Conservation (phyloP, 2,888 invertebrate genomes). For the Drosophila affinis region DNA sequence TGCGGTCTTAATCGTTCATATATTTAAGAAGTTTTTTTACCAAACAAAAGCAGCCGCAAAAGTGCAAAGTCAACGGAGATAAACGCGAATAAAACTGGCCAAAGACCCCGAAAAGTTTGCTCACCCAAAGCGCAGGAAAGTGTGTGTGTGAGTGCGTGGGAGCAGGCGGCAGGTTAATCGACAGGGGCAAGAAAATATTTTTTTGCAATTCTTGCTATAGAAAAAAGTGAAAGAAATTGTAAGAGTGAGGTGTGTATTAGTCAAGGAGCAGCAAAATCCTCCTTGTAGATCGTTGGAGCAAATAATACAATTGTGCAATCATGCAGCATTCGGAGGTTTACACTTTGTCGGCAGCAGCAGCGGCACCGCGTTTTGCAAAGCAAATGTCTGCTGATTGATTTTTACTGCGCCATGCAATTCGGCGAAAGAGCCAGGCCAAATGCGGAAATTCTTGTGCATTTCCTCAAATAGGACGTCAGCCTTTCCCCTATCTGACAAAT, state of each 20-base stretch:
- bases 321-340: conserved; percentile 23
- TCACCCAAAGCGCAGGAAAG: conserved; percentile 30
- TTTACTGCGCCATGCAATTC: conserved; percentile 48
- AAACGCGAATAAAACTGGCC: conserved; percentile 18
- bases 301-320: conserved; percentile 64
- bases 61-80: conserved; percentile 31
- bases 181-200: conserved; percentile 41
- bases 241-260: conserved; percentile 64
- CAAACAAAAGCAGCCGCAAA: conserved; percentile 5
- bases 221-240: conserved; percentile 41
- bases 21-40: conserved; percentile 25
- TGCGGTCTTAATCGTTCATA: conserved; percentile 11
- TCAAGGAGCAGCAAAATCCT: conserved; percentile 36
- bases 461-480: background rate
- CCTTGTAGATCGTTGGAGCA: conserved; percentile 12
- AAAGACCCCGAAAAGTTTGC: conserved; percentile 46
- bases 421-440: background rate
- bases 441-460: background rate
- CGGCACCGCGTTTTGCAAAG: conserved; percentile 70
- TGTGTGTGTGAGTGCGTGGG: conserved; percentile 45
- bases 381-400: conserved; percentile 77
- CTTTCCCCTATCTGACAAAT: background rate
- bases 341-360: conserved; percentile 24
- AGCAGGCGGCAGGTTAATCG: conserved; percentile 41
- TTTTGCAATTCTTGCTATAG: conserved; percentile 51